Percentiles rank a stretch among this genome's conserved stretches.
These are phyloP conservation scores for Epinephelus lanceolatus DNA, from an alignment of 2,113 vertebrate genomes.

Conservation along the genomic window DNA sequence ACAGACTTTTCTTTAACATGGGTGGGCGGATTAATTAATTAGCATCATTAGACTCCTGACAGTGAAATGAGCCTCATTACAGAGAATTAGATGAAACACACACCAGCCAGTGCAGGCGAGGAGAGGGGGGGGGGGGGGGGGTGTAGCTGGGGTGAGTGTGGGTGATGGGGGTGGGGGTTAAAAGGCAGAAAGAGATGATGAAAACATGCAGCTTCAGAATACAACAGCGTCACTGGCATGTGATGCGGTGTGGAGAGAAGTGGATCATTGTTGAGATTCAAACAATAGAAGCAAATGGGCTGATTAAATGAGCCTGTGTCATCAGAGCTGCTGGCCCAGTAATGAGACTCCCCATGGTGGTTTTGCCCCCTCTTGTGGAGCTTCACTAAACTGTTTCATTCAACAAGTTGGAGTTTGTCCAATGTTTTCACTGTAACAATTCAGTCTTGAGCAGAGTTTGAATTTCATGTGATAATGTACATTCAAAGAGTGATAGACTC, in stretches of 20 bases:
- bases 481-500: neutral
- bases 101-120: slow-evolving; percentile 44
- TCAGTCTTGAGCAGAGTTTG: neutral
- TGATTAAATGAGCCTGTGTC: slow-evolving; percentile 26
- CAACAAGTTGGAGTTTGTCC: slow-evolving; percentile 35
- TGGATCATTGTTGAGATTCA: neutral
- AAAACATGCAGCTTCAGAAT: slow-evolving; percentile 17
- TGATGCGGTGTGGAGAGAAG: neutral
- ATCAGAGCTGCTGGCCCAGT: slow-evolving; percentile 1
- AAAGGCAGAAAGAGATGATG: slow-evolving; percentile 18
- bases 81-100: slow-evolving; percentile 79
- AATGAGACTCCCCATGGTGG: slow-evolving; percentile 49
- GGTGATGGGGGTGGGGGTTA: neutral
- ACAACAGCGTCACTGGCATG: neutral
- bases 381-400: slow-evolving; percentile 40
- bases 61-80: slow-evolving; percentile 84
- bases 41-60: slow-evolving; percentile 82
- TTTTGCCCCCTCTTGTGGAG: slow-evolving; percentile 84
- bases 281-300: slow-evolving; percentile 15
- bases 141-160: neutral
- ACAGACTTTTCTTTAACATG: slow-evolving; percentile 66
- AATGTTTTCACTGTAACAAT: slow-evolving; percentile 18
- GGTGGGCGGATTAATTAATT: slow-evolving; percentile 82
- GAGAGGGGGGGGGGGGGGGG: neutral
- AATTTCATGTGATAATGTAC: neutral